Evolutionary conservation across 1,140 invertebrate genomes (phyloP).

Genomic region (Philopotamus ludificatus): DNA sequence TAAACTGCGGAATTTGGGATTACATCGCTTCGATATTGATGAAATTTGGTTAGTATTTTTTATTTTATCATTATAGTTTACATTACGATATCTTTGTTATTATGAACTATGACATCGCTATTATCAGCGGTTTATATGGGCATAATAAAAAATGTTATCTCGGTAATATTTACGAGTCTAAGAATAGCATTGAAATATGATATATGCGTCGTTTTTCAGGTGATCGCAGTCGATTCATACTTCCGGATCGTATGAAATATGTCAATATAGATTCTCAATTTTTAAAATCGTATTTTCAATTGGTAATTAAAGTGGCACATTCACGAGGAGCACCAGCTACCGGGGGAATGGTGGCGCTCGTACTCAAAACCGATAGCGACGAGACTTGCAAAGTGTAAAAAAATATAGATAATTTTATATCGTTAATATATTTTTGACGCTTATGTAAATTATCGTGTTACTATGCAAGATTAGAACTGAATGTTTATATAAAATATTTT

Average conservation of each 20-base stretch:
- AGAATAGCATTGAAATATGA: too few relatives aligned
- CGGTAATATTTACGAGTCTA: too few relatives aligned
- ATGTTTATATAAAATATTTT: not conserved
- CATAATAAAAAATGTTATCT: too few relatives aligned
- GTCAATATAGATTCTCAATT: constrained; percentile 66
- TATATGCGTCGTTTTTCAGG: constrained; percentile 47
- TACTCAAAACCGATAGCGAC: constrained; percentile 53
- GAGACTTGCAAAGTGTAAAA: constrained; percentile 47
- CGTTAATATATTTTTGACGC: not conserved
- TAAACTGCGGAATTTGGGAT: constrained; percentile 78
- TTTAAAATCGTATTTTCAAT: constrained; percentile 62
- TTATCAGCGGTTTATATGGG: too few relatives aligned
- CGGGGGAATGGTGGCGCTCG: constrained; percentile 68
- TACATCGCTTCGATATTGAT: constrained; percentile 71
- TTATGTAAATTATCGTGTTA: too few relatives aligned
- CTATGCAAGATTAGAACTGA: too few relatives aligned
- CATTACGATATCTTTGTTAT: constrained; percentile 9
- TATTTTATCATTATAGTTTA: constrained; percentile 10
- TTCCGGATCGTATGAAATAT: constrained; percentile 70
- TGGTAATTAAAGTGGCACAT: constrained; percentile 65
- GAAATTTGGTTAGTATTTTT: constrained; percentile 60
- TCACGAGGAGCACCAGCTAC: constrained; percentile 63
- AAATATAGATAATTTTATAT: constrained; percentile 6
- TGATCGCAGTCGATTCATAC: constrained; percentile 58
- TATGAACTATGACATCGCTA: too few relatives aligned